Evolutionary conservation across 2,113 vertebrate genomes (phyloP).

Genomic region (Toxostoma redivivum): DNA sequence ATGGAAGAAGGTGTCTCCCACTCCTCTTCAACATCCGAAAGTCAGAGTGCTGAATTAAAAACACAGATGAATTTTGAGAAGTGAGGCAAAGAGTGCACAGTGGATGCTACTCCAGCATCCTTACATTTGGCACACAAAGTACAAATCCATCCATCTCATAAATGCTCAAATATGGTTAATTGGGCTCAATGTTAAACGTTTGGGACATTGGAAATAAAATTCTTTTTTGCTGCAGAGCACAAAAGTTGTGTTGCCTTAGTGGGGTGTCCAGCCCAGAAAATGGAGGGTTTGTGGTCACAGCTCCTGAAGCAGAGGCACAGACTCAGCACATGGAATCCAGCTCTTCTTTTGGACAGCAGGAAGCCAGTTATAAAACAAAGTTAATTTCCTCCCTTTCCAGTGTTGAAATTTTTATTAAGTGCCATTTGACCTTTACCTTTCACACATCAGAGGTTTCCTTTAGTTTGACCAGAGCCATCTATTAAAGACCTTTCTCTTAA

Average conservation of each 20-base stretch:
- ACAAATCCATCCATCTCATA: not conserved
- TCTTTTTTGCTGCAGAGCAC: not conserved
- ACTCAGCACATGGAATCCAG: not conserved
- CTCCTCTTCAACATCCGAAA: not conserved
- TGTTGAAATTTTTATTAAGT: slow-evolving; percentile 20
- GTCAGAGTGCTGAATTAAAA: not conserved
- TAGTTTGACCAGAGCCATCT: not conserved
- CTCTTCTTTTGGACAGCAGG: not conserved
- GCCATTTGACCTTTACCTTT: slow-evolving; percentile 31
- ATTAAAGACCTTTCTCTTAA: slow-evolving; percentile 10
- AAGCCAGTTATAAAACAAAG: not conserved
- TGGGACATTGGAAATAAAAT: not conserved
- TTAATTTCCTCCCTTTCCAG: not conserved
- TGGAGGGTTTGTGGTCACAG: not conserved
- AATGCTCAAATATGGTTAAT: not conserved
- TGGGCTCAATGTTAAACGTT: not conserved
- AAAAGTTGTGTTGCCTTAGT: not conserved
- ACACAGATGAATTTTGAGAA: not conserved
- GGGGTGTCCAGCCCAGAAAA: not conserved
- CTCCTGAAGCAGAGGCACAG: not conserved
- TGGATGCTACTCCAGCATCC: not conserved
- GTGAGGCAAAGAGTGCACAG: not conserved
- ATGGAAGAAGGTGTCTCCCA: not conserved
- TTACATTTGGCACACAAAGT: not conserved
- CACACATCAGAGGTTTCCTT: not conserved